Evolutionary conservation across 2,113 vertebrate species (phyloP), one percentile per base, ranked within the genome.

Genomic region (Tachysurus fulvidraco): DNA sequence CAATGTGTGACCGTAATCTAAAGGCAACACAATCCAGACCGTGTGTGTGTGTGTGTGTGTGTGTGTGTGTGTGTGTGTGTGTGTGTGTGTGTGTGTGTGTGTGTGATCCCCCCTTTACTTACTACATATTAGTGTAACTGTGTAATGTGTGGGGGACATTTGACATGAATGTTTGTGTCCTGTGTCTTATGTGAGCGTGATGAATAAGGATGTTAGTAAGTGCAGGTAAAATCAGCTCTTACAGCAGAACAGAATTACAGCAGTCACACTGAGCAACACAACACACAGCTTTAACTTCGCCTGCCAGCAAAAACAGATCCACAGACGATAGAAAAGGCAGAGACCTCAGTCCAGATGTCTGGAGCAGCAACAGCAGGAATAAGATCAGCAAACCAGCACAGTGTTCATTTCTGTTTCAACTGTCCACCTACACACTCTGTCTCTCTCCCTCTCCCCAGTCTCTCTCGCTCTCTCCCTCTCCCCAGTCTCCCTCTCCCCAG

Each of bases 371-470:
- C 44, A 16, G 13, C 1, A 12, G 41, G 19, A 74, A 50, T 5
- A 79, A 55, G n/a, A 50, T 55, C 76, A 79, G 25, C 25, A 54
- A 55, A 55, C 76, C 23, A 55, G 5, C 28, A 41, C 1, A 7
- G 17, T 21, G 67, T 41, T 71, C 73, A n/a, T 76, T 73, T 76
- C 41, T 78, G 46, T 54, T 55, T 17, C 6, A 79, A 57, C 25
- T 55, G 55, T 30, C 52, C n/a, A 52, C 46, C 12, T 23, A 30
- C 64, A 12, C 17, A 7, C 60, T 4, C 25, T 2, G 28, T 17
- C 28, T 0, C n/a, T 5, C 16, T 8, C 67, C 11, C 17, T 0
- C 36, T 25, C n/a, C n/a, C n/a, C n/a, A n/a, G 25, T 3, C 25
- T 64, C 25, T 28, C 65, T 9, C 65, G 0, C 28, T 8, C 36